Evolutionary conservation across 2,888 invertebrate genomes (phyloP).

Genomic region (Leptopilina myrica): DNA sequence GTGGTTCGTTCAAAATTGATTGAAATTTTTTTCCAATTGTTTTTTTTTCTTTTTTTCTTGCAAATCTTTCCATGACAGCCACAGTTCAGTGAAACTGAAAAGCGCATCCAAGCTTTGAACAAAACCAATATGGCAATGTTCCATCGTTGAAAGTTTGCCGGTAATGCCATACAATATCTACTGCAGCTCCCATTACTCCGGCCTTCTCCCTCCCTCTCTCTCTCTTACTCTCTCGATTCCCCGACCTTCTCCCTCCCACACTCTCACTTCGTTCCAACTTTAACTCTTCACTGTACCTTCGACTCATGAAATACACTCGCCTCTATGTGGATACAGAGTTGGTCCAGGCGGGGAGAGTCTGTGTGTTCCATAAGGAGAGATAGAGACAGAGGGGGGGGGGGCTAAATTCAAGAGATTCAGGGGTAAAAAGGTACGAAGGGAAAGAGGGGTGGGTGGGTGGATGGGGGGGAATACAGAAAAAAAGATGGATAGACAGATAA

Average conservation of each 20-base stretch:
- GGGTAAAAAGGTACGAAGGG: too few relatives aligned
- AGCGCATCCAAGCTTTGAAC: slow-evolving; percentile 58
- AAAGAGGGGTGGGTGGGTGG: background rate
- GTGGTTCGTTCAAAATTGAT: background rate
- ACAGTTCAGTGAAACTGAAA: slow-evolving; percentile 42
- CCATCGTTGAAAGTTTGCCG: slow-evolving; percentile 72
- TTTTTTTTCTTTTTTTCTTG: background rate
- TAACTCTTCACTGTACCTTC: slow-evolving; percentile 54
- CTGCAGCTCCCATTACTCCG: slow-evolving; percentile 75
- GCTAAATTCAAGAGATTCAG: slow-evolving; percentile 5
- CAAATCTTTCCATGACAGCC: slow-evolving; percentile 16
- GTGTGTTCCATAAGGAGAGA: slow-evolving; percentile 20
- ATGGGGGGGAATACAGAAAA: slow-evolving; percentile 47
- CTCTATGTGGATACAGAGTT: slow-evolving; percentile 1
- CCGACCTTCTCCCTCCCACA: slow-evolving; percentile 52
- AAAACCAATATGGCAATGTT: slow-evolving; percentile 76
- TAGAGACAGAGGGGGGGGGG: background rate
- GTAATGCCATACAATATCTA: slow-evolving; percentile 75
- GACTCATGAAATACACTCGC: slow-evolving; percentile 57
- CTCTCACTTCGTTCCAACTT: slow-evolving; percentile 33
- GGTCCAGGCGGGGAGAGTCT: slow-evolving; percentile 14
- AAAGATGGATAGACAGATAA: slow-evolving; percentile 55
- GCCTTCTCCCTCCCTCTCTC: slow-evolving; percentile 53
- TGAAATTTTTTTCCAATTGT: background rate
- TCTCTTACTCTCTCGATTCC: slow-evolving; percentile 40